Evolutionary conservation across 1,140 invertebrate species (phyloP).

Genomic region (Hypothenemus hampei): DNA sequence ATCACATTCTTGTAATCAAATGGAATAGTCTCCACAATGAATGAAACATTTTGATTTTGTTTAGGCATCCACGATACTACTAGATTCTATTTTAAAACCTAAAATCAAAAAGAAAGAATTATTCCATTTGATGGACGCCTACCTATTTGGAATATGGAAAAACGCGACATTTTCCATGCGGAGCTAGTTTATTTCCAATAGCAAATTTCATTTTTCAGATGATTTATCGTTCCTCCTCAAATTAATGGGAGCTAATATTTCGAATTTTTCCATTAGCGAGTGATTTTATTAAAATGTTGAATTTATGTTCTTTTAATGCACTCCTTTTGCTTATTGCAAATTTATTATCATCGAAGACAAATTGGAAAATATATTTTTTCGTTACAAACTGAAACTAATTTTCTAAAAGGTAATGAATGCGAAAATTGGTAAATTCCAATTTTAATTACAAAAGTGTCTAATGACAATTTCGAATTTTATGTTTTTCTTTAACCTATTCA

Average conservation of each 20-base stretch:
- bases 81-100: too few relatives aligned
- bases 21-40: too few relatives aligned
- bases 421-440: neutral
- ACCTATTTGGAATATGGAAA: conserved; percentile 5
- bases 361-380: neutral
- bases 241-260: neutral
- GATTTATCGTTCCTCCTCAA: neutral
- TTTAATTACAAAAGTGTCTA: neutral
- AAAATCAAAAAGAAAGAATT: too few relatives aligned
- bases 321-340: neutral
- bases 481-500: neutral
- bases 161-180: neutral
- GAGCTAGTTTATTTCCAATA: neutral
- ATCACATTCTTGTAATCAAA: too few relatives aligned
- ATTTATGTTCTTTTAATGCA: neutral
- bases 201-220: neutral
- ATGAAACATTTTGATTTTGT: too few relatives aligned
- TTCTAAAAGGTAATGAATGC: neutral
- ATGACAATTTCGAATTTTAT: neutral
- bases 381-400: neutral
- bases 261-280: neutral
- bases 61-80: too few relatives aligned
- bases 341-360: neutral
- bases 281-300: neutral
- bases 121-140: too few relatives aligned